Evolutionary conservation across 2,113 vertebrate genomes (phyloP).

Genomic region (Anser brachyrhynchus): DNA sequence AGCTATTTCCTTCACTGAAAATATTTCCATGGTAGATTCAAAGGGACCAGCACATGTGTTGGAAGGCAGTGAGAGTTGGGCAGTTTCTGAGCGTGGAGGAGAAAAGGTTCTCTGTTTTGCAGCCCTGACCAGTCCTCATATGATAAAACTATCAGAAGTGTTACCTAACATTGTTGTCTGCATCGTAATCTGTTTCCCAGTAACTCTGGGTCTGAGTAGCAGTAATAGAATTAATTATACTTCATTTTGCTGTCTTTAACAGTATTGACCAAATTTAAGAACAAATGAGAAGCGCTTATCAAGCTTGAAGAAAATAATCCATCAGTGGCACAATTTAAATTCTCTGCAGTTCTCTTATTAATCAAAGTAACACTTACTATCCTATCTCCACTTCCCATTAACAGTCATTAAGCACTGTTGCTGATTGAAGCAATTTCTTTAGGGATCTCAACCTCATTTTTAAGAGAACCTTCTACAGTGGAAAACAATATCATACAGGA

Average conservation of each 20-base stretch:
- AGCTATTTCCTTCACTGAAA: background rate
- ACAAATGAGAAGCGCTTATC: constrained; percentile 91
- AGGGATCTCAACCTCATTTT: constrained; percentile 90
- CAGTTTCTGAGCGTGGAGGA: background rate
- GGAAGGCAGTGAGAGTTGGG: background rate
- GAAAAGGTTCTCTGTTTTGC: constrained; percentile 34
- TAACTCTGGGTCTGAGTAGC: constrained; percentile 77
- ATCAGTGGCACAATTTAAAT: constrained; percentile 91
- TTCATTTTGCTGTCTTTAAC: constrained; percentile 90
- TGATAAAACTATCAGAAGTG: constrained; percentile 68
- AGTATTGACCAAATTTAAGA: constrained; percentile 91
- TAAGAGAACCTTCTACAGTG: constrained; percentile 83
- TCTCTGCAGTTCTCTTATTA: constrained; percentile 89
- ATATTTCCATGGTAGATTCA: background rate
- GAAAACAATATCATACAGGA: constrained; percentile 85
- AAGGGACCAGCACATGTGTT: background rate
- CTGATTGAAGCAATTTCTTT: constrained; percentile 92
- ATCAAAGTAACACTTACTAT: constrained; percentile 90
- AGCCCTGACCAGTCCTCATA: constrained; percentile 53
- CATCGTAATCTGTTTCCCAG: constrained; percentile 79
- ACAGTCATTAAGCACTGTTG: constrained; percentile 89
- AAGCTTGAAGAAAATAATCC: constrained; percentile 93
- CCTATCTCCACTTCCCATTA: constrained; percentile 91
- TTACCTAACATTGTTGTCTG: constrained; percentile 71
- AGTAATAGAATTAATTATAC: constrained; percentile 89